These are phyloP conservation scores for Bambusicola thoracicus DNA, from an alignment of 2,113 vertebrate species.

Conservation along the genomic window DNA sequence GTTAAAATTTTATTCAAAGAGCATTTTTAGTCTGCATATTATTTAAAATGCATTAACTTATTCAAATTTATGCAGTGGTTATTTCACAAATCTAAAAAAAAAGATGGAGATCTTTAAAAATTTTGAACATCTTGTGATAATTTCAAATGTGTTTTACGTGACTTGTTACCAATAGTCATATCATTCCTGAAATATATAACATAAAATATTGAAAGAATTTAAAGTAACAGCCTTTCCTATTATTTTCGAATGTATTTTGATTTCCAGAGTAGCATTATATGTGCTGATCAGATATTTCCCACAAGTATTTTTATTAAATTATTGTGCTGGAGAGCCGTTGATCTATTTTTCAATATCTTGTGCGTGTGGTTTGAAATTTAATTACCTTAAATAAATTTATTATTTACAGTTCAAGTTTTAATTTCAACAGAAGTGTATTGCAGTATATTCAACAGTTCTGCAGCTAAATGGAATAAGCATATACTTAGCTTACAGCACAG, in stretches of 20 bases:
- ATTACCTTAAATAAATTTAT: background rate
- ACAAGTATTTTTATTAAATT: background rate
- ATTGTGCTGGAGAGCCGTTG: background rate
- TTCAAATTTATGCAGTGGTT: background rate
- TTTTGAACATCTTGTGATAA: background rate
- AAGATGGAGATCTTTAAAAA: background rate
- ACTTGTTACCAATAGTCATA: background rate
- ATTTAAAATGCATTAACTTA: background rate
- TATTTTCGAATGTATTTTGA: background rate
- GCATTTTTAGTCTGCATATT: background rate
- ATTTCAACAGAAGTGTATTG: background rate
- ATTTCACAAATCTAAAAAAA: background rate
- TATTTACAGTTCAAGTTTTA: background rate
- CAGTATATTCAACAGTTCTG: background rate
- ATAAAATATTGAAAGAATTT: background rate
- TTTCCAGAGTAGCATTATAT: background rate
- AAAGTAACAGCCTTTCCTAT: background rate
- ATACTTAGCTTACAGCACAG: slow-evolving; percentile 44
- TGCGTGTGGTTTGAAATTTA: background rate
- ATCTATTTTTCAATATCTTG: background rate
- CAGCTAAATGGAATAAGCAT: slow-evolving; percentile 25
- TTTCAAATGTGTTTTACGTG: background rate
- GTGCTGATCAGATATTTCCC: background rate
- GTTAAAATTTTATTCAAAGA: background rate
- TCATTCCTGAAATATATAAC: background rate